A percentile compares a stretch with the other conserved stretches of the same genome.
These are phyloP conservation scores for Daboia siamensis DNA, from an alignment of 2,113 vertebrate species.

Conservation along the genomic window DNA sequence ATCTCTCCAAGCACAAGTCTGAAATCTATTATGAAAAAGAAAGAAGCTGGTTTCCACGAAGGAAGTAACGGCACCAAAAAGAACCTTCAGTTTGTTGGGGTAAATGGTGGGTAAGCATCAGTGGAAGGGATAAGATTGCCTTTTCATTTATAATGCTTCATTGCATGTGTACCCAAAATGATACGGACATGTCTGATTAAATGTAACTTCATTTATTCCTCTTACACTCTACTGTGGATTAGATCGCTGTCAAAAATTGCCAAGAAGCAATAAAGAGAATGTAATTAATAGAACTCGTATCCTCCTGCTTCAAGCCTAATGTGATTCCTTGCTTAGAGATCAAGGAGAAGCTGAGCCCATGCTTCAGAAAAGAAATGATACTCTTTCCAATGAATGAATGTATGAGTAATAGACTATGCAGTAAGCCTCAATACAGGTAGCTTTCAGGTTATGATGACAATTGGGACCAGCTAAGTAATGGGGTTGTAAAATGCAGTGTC, in stretches of 20 bases:
- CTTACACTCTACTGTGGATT: constrained; percentile 34
- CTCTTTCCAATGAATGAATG: not conserved
- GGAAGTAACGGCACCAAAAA: constrained; percentile 91
- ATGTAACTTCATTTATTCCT: constrained; percentile 43
- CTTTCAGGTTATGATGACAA: not conserved
- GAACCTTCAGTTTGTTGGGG: constrained; percentile 99
- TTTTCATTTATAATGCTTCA: constrained; percentile 29
- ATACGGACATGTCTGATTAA: constrained; percentile 30
- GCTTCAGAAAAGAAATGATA: not conserved
- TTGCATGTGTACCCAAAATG: constrained; percentile 20
- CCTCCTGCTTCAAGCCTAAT: not conserved
- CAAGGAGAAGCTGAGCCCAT: not conserved
- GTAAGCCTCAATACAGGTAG: not conserved
- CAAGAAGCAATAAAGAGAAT: not conserved
- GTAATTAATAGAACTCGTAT: not conserved
- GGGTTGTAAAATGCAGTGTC: not conserved
- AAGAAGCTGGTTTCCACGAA: constrained; percentile 83
- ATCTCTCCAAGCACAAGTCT: constrained; percentile 80
- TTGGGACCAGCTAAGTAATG: not conserved
- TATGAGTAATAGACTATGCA: constrained; percentile 30
- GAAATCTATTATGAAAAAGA: constrained; percentile 99
- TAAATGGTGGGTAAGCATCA: constrained; percentile 98
- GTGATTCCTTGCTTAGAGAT: not conserved
- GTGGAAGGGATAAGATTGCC: constrained; percentile 50
- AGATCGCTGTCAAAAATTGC: not conserved